A percentile compares a stretch with the other conserved stretches of the same genome.
These are phyloP conservation scores for Anser cygnoides DNA, from an alignment of 2,113 vertebrate genomes.

Conservation along the genomic window DNA sequence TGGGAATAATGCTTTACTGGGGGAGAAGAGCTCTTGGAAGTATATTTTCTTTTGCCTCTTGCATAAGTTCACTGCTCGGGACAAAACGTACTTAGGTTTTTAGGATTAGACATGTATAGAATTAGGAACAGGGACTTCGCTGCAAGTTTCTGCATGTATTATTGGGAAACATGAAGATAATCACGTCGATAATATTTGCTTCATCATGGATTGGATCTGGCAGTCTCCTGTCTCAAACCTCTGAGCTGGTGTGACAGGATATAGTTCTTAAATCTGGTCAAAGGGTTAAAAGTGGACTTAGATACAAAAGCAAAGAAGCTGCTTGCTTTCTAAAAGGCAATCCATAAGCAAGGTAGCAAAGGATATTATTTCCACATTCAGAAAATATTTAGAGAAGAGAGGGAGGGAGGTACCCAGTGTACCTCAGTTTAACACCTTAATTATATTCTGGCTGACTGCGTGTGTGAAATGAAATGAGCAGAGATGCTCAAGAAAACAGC, in stretches of 20 bases:
- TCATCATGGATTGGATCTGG: not conserved
- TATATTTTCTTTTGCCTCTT: not conserved
- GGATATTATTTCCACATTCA: not conserved
- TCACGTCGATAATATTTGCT: not conserved
- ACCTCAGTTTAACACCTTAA: not conserved
- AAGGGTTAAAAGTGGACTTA: not conserved
- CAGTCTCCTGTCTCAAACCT: not conserved
- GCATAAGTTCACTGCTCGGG: not conserved
- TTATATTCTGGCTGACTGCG: not conserved
- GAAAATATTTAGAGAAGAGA: not conserved
- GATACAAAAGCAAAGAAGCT: not conserved
- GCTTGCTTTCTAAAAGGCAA: not conserved
- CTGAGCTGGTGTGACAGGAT: not conserved
- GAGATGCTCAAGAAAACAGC: not conserved
- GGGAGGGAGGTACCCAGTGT: rapidly evolving
- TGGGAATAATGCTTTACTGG: not conserved
- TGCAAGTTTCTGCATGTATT: not conserved
- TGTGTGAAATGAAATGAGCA: not conserved
- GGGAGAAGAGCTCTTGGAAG: not conserved
- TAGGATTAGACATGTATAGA: not conserved
- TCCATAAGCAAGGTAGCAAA: not conserved
- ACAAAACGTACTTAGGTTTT: not conserved
- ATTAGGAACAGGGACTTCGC: not conserved
- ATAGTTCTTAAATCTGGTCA: not conserved
- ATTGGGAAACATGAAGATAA: not conserved